phyloP scores from a whole-genome alignment of 2,113 vertebrate species.

The Ctenomys sociabilis region DNA sequence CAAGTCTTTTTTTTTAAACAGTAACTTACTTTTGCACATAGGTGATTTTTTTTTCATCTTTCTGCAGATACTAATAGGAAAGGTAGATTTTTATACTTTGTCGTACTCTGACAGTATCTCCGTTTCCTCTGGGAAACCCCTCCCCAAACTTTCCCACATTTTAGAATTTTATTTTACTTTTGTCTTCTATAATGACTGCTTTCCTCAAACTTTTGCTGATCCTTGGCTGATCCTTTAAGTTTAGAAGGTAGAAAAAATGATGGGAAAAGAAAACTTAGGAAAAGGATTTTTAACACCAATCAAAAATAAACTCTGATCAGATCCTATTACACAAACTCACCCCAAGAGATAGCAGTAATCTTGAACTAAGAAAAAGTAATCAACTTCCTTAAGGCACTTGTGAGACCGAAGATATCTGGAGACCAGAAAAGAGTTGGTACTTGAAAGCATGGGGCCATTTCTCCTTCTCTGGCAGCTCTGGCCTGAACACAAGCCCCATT shows the following conservation, averaged over 20 bases:
- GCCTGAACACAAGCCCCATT: not conserved
- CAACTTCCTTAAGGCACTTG: not conserved
- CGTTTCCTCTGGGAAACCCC: not conserved
- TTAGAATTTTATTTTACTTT: not conserved
- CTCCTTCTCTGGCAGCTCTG: slow-evolving; percentile 4
- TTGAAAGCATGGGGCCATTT: not conserved
- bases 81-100: not conserved
- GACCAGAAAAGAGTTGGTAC: not conserved
- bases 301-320: not conserved
- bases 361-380: not conserved
- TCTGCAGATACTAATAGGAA: not conserved
- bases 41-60: not conserved
- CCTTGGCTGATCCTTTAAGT: not conserved
- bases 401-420: not conserved
- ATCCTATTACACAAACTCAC: not conserved
- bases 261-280: not conserved
- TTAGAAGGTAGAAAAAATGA: slow-evolving; percentile 54
- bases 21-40: not conserved
- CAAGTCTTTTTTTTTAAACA: not conserved
- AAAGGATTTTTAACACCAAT: not conserved
- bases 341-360: not conserved
- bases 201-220: slow-evolving; percentile 5
- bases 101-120: not conserved
- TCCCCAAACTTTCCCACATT: not conserved
- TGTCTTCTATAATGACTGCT: not conserved